These are phyloP conservation scores for Troides oblongomaculatus DNA, from an alignment of 2,888 invertebrate genomes.

Conservation along the genomic window DNA sequence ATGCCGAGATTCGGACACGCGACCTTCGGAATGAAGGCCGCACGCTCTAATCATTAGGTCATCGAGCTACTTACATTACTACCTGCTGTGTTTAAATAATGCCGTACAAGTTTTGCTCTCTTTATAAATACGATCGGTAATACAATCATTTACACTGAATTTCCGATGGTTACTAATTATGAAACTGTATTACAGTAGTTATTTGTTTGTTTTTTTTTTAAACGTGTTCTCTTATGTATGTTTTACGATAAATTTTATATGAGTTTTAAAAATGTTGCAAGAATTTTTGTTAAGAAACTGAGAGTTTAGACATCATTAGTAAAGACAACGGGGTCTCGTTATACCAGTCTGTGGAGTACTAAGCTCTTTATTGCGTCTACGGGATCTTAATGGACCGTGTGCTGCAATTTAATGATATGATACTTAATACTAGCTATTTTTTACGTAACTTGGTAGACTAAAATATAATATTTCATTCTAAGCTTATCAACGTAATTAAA, in stretches of 20 bases:
- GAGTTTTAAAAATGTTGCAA: slow-evolving; percentile 13
- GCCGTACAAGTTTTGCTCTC: too few relatives aligned
- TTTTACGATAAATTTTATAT: slow-evolving; percentile 1
- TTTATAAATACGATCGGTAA: too few relatives aligned
- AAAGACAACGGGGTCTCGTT: slow-evolving; percentile 27
- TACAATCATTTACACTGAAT: too few relatives aligned
- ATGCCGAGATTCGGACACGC: too few relatives aligned
- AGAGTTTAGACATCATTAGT: slow-evolving; percentile 28
- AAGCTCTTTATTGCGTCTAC: slow-evolving; percentile 54
- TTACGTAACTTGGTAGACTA: neutral
- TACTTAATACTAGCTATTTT: slow-evolving; percentile 37
- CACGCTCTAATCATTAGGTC: too few relatives aligned
- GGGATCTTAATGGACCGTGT: slow-evolving; percentile 48
- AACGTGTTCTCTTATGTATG: neutral
- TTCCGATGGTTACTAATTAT: too few relatives aligned
- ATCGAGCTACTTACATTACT: too few relatives aligned
- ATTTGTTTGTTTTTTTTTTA: neutral
- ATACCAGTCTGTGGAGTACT: slow-evolving; percentile 33
- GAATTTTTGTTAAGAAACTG: slow-evolving; percentile 13
- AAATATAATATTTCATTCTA: neutral
- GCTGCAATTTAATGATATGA: slow-evolving; percentile 51
- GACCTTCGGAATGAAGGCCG: too few relatives aligned
- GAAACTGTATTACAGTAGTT: neutral
- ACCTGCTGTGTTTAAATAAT: too few relatives aligned
- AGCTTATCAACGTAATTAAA: too few relatives aligned